A percentile compares a stretch with the other conserved stretches of the same genome.
These are phyloP conservation scores for Nowickia ferox DNA, from an alignment of 2,888 invertebrate genomes.

Conservation along the genomic window DNA sequence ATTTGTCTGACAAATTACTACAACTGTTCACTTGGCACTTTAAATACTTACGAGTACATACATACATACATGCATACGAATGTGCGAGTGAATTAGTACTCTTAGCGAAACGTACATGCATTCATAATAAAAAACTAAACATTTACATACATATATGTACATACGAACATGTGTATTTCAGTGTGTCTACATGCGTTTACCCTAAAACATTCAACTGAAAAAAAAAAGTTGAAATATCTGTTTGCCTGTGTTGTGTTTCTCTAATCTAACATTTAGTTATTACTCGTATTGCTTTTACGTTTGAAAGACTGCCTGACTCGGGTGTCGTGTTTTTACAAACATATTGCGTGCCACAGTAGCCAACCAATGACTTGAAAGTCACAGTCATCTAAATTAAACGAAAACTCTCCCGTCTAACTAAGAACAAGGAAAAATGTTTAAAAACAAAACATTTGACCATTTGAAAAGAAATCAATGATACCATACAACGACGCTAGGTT, in stretches of 20 bases:
- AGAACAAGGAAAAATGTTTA: background rate
- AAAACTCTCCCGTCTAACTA: slow-evolving; percentile 57
- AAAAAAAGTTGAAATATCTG: slow-evolving; percentile 18
- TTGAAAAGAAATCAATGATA: slow-evolving; percentile 47
- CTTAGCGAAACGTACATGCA: background rate
- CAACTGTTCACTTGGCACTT: slow-evolving; percentile 71
- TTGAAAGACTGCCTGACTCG: slow-evolving; percentile 13
- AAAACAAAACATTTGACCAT: slow-evolving; percentile 37
- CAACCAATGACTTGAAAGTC: slow-evolving; percentile 64
- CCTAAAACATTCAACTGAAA: slow-evolving; percentile 26
- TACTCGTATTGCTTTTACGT: slow-evolving; percentile 24
- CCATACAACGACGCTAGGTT: background rate
- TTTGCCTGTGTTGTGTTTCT: slow-evolving; percentile 18
- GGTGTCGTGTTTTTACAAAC: slow-evolving; percentile 50
- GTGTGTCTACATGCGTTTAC: slow-evolving; percentile 30
- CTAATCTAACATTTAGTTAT: slow-evolving; percentile 63
- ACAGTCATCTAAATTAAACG: slow-evolving; percentile 65
- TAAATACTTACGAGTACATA: slow-evolving; percentile 28
- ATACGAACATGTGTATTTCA: slow-evolving; percentile 3
- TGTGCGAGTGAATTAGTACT: slow-evolving; percentile 9
- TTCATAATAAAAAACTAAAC: slow-evolving; percentile 30
- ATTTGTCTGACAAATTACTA: slow-evolving; percentile 72
- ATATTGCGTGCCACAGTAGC: slow-evolving; percentile 71
- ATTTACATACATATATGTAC: no score
- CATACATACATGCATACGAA: background rate